A percentile compares a stretch with the other conserved stretches of the same genome.
phyloP scores from a whole-genome alignment of 2,888 invertebrate species.

The Folsomia candida region DNA sequence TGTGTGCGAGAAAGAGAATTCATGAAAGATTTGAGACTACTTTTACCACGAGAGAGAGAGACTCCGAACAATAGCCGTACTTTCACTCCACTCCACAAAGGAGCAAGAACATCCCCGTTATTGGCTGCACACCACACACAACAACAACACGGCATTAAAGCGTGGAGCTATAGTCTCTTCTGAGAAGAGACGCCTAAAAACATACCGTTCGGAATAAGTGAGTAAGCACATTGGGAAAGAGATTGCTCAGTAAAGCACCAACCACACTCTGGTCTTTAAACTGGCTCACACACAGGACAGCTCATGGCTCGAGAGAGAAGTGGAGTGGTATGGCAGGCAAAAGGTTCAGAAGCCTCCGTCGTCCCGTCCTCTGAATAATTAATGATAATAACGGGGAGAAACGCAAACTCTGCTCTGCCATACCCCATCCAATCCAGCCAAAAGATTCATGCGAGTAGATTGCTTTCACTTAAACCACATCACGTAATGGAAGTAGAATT shows the following conservation, averaged over 20 bases:
- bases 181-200: neutral
- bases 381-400: slow-evolving; percentile 31
- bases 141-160: neutral
- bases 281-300: neutral
- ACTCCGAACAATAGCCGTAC: neutral
- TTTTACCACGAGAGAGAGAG: neutral
- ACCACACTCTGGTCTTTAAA: neutral
- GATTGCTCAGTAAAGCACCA: neutral
- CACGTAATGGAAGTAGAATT: slow-evolving; percentile 1
- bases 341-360: slow-evolving; percentile 9
- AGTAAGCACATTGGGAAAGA: neutral
- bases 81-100: neutral
- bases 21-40: slow-evolving; percentile 14
- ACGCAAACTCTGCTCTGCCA: slow-evolving; percentile 5
- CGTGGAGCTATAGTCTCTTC: neutral
- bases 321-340: neutral
- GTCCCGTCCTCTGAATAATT: slow-evolving; percentile 35
- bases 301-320: neutral
- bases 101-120: neutral
- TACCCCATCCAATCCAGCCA: neutral
- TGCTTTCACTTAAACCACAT: slow-evolving; percentile 4
- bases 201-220: no score
- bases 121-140: neutral
- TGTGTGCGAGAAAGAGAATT: neutral
- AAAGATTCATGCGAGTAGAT: slow-evolving; percentile 13